Evolutionary conservation across 2,113 vertebrate genomes (phyloP).

Genomic region (Hydrochoerus hydrochaeris): DNA sequence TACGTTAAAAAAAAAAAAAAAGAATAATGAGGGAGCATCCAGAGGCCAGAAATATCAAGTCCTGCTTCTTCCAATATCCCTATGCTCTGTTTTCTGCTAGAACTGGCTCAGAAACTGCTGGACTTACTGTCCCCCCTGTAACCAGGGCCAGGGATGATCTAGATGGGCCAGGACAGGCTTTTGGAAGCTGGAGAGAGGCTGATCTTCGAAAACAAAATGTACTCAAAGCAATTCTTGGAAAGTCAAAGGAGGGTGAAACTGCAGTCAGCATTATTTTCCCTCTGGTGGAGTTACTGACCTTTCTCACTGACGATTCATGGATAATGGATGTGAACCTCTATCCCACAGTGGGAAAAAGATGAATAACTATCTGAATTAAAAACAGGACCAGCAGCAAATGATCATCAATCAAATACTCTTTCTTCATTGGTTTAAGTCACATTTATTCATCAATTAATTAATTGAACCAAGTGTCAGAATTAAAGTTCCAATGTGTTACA

Average conservation of each 20-base stretch:
- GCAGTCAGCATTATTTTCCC: slow-evolving; percentile 63
- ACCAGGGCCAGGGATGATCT: slow-evolving; percentile 48
- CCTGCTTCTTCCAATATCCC: slow-evolving; percentile 62
- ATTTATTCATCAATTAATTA: slow-evolving; percentile 46
- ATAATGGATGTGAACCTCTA: slow-evolving; percentile 71
- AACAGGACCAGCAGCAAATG: slow-evolving; percentile 50
- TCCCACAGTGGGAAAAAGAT: slow-evolving; percentile 55
- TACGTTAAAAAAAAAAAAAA: slow-evolving; percentile 71
- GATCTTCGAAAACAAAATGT: slow-evolving; percentile 80
- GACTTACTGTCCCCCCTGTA: neutral
- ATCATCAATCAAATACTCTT: neutral
- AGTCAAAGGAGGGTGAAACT: slow-evolving; percentile 74
- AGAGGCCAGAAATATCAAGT: slow-evolving; percentile 73
- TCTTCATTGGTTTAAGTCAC: neutral
- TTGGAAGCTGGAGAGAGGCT: slow-evolving; percentile 64
- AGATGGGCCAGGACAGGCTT: slow-evolving; percentile 54
- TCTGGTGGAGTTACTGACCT: slow-evolving; percentile 67
- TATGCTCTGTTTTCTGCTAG: slow-evolving; percentile 68
- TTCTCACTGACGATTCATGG: slow-evolving; percentile 61
- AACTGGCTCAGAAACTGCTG: slow-evolving; percentile 66
- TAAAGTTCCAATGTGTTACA: neutral
- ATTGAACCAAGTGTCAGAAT: neutral
- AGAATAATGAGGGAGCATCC: slow-evolving; percentile 73
- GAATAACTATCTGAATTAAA: slow-evolving; percentile 59
- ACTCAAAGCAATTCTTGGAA: slow-evolving; percentile 85